Base-by-base conservation (phyloP, 2,888 invertebrate species). In the Phlogophora meticulosa region DNA sequence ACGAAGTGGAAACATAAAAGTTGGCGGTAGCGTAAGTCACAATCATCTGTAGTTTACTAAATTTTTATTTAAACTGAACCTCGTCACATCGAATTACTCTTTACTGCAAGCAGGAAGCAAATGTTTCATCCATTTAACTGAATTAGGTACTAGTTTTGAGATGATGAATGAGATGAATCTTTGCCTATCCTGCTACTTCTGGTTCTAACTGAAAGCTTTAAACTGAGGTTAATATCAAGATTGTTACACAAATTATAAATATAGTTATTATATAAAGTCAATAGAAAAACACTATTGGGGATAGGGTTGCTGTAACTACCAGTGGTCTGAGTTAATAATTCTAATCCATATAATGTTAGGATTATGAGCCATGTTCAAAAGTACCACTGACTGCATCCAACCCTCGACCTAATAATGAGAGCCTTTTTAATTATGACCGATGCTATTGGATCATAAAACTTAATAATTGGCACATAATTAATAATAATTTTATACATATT, bases 41-140 rank as follows among this genome's bases (percentile, higher is more conserved):
- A 94, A 93, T 94, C 95, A 93, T 90, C 92, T 94, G 94, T 89
- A 94, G 92, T 91, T 94, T 94, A 94, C 94, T 94, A 91, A 93
- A 91, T 93, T 93, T 90, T 81, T 61, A 79, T 90, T 81, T 80
- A 72, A 78, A 56, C 46, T 46, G 11, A 36, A 32, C 17, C 42
- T 34, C 17, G 7, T 55, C 3, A 55, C 46, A 60, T 34, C 7
- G 48, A 45, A 60, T 71, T 45, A 22, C 24, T 59, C 38, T 55
- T 56, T 40, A 58, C 40, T 3, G 20, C 32, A 32, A 42, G 43
- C 71, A 60, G 72, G 59, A 76, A 62, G 53, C 63, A 46, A 52
- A 61, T 40, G 48, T 57, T 68, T 64, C 20, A 34, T 51, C 66
- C 38, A 55, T 57, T 70, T 48, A 62, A 61, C 59, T 62, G 63